Evolutionary conservation across 2,888 invertebrate genomes (phyloP).

Genomic region (Portevinia maculata): DNA sequence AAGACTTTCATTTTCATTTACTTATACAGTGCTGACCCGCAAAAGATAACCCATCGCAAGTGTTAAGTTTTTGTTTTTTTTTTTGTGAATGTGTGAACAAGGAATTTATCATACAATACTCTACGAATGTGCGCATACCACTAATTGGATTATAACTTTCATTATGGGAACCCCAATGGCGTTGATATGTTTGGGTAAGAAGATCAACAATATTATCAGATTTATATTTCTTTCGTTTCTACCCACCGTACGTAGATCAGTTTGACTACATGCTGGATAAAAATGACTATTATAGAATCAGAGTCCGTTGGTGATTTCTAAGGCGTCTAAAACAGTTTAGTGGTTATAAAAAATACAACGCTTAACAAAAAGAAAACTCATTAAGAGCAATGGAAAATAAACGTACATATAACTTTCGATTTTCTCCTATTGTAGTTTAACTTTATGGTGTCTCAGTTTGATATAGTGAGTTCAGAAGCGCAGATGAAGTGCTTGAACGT

Average conservation of each 20-base stretch:
- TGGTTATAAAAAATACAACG: background rate
- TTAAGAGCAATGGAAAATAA: conserved; percentile 32
- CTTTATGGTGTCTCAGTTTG: conserved; percentile 6
- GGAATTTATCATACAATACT: conserved; percentile 23
- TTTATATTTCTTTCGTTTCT: background rate
- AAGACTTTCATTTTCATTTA: conserved; percentile 69
- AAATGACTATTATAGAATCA: conserved; percentile 36
- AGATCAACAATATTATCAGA: conserved; percentile 24
- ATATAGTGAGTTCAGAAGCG: conserved; percentile 33
- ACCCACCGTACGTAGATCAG: background rate
- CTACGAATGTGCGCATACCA: conserved; percentile 45
- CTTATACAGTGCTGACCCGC: conserved; percentile 18
- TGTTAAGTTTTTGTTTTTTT: background rate
- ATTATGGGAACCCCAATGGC: conserved; percentile 56
- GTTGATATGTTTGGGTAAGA: conserved; percentile 63
- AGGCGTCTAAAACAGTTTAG: conserved; percentile 27
- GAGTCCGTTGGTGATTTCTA: conserved; percentile 24
- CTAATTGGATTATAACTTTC: conserved; percentile 70
- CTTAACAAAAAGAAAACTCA: conserved; percentile 38
- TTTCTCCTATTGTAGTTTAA: conserved; percentile 53
- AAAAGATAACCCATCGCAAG: conserved; percentile 15
- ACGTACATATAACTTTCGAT: conserved; percentile 44
- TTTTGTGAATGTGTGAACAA: conserved; percentile 13
- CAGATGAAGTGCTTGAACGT: conserved; percentile 5
- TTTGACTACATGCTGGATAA: background rate